Percentiles rank a stretch among this genome's conserved stretches.
Evolutionary conservation across 2,888 invertebrate genomes (phyloP).

Genomic region (Pherbina coryleti): DNA sequence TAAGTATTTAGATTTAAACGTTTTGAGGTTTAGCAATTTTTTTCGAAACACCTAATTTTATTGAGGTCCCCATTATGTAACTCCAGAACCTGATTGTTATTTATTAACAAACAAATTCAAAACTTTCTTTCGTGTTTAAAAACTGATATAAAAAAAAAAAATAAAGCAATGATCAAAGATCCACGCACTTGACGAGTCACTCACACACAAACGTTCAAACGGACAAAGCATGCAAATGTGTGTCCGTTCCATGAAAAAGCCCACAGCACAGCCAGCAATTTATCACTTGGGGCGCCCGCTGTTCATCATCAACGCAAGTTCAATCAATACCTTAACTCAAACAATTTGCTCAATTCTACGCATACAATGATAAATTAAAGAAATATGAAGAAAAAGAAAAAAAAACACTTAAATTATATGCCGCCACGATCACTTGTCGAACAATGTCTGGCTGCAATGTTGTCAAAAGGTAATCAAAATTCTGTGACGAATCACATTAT

Average conservation of each 20-base stretch:
- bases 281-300: slow-evolving; percentile 44
- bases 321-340: slow-evolving; percentile 32
- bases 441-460: slow-evolving; percentile 32
- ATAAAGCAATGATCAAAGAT: slow-evolving; percentile 7
- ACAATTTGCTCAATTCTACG: slow-evolving; percentile 33
- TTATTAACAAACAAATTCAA: background rate
- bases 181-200: slow-evolving; percentile 40
- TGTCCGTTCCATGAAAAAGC: slow-evolving; percentile 6
- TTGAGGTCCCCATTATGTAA: too few species aligned
- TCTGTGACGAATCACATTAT: slow-evolving; percentile 53
- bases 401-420: background rate
- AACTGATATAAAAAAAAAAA: background rate
- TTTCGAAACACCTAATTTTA: too few species aligned
- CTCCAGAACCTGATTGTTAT: too few species aligned
- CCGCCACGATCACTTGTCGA: slow-evolving; percentile 47
- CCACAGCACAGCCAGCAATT: slow-evolving; percentile 30
- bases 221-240: background rate
- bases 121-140: background rate
- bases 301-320: slow-evolving; percentile 41
- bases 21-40: too few species aligned
- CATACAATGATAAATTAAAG: slow-evolving; percentile 10
- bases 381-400: background rate
- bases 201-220: slow-evolving; percentile 15
- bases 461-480: slow-evolving; percentile 42
- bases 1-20: too few species aligned